Conservation (phyloP, 2,888 invertebrate genomes). For the Stegana nigrithorax region DNA sequence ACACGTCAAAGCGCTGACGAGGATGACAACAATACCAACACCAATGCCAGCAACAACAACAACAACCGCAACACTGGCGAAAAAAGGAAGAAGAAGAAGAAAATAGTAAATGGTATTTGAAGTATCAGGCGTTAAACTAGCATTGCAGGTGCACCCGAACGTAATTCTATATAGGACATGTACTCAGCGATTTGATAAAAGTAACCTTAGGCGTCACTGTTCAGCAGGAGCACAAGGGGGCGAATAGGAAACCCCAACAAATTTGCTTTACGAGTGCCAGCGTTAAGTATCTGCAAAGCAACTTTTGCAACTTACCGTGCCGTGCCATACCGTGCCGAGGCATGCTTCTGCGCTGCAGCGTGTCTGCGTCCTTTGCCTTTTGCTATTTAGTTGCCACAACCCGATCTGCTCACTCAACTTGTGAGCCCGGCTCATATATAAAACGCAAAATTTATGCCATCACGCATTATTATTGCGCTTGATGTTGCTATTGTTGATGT, state of each 20-base stretch:
- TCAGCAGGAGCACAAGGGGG: too few species aligned
- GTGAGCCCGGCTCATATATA: too few species aligned
- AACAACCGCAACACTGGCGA: slow-evolving; percentile 5
- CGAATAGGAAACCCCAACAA: too few species aligned
- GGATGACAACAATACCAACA: slow-evolving; percentile 7
- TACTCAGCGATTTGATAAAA: too few species aligned
- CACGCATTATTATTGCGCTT: slow-evolving; percentile 61
- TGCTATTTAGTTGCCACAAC: too few species aligned
- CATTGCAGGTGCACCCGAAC: too few species aligned
- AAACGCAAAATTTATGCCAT: slow-evolving; percentile 50
- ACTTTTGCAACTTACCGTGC: too few species aligned
- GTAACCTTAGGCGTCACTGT: background rate
- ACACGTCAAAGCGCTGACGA: slow-evolving; percentile 15
- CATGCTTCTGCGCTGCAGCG: background rate
- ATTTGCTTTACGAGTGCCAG: background rate
- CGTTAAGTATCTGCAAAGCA: background rate
- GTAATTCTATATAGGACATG: too few species aligned
- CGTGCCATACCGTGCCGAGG: too few species aligned
- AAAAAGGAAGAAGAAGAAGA: too few species aligned
- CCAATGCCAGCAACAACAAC: background rate
- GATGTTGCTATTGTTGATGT: slow-evolving; percentile 22
- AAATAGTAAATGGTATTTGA: slow-evolving; percentile 6
- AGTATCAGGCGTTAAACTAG: background rate
- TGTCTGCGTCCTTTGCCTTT: too few species aligned
- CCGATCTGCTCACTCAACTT: too few species aligned